Evolutionary conservation across 2,113 vertebrate genomes (phyloP).

Genomic region (Gallinago paraguaiae): DNA sequence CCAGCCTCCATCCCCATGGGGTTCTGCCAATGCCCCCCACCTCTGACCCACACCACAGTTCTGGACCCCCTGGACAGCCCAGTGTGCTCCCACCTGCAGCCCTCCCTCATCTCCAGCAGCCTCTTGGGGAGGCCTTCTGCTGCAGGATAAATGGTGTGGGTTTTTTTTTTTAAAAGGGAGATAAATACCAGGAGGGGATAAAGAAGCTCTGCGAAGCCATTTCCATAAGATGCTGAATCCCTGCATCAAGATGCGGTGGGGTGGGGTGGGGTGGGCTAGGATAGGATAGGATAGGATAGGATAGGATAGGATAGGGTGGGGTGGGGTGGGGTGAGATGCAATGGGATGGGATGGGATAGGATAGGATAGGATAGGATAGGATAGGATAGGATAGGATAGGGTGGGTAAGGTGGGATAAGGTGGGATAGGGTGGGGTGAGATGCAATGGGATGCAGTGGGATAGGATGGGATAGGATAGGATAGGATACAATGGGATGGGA

Average conservation of each 20-base stretch:
- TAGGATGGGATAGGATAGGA: no score
- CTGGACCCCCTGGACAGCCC: background rate
- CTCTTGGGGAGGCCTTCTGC: background rate
- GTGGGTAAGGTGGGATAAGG: no score
- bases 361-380: no score
- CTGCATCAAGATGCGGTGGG: background rate
- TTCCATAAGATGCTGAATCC: background rate
- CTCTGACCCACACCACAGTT: background rate
- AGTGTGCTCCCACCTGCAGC: fast-evolving
- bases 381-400: background rate
- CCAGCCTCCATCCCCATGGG: fast-evolving
- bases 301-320: background rate
- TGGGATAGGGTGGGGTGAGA: no score
- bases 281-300: background rate
- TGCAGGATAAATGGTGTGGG: background rate
- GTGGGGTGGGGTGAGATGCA: no score
- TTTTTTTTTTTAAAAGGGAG: background rate
- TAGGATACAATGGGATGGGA: no score
- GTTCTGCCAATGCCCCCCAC: background rate
- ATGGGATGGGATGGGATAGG: no score
- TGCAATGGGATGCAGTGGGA: no score
- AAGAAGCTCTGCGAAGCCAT: background rate
- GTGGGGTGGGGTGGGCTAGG: background rate
- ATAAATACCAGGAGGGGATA: background rate
- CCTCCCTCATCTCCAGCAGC: background rate